Percentiles rank a stretch among this genome's conserved stretches.
These are phyloP conservation scores for Drosophila paramelanica DNA, from an alignment of 2,888 invertebrate genomes.

Conservation along the genomic window DNA sequence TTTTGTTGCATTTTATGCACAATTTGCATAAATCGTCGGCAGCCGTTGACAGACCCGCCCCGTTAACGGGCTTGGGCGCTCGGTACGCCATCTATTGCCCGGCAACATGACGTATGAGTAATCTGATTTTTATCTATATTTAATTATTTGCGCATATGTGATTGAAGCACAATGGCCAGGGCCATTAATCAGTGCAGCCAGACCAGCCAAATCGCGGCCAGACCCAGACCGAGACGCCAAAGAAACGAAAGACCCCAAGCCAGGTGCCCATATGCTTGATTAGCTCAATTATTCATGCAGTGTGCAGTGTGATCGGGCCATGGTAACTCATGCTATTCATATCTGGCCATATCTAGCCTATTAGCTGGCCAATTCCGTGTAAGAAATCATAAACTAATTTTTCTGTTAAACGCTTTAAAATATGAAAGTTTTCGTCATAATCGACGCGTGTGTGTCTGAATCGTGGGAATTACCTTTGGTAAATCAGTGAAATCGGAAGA, in stretches of 20 bases:
- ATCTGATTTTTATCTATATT: constrained; percentile 76
- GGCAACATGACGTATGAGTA: constrained; percentile 68
- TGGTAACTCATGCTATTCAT: constrained; percentile 17
- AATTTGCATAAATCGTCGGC: constrained; percentile 65
- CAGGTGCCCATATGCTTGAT: constrained; percentile 69
- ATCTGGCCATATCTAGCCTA: constrained; percentile 37
- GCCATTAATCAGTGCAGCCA: constrained; percentile 74
- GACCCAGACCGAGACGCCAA: constrained; percentile 9
- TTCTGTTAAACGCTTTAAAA: constrained; percentile 67
- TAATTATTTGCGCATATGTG: constrained; percentile 74
- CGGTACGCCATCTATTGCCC: constrained; percentile 9
- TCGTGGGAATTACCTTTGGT: constrained; percentile 70
- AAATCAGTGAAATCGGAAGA: constrained; percentile 77
- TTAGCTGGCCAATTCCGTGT: constrained; percentile 68
- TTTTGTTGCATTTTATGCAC: constrained; percentile 61
- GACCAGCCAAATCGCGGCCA: constrained; percentile 8
- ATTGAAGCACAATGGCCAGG: constrained; percentile 74
- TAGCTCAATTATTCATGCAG: constrained; percentile 70
- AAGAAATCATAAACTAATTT: constrained; percentile 71
- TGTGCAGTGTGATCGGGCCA: constrained; percentile 1
- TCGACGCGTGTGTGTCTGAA: constrained; percentile 42
- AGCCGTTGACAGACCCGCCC: constrained; percentile 68
- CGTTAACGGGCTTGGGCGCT: background rate
- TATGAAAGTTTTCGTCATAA: constrained; percentile 75
- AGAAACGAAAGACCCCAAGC: constrained; percentile 38